Conservation (phyloP, 2,888 invertebrate species). For the Rhogogaster chlorosoma region DNA sequence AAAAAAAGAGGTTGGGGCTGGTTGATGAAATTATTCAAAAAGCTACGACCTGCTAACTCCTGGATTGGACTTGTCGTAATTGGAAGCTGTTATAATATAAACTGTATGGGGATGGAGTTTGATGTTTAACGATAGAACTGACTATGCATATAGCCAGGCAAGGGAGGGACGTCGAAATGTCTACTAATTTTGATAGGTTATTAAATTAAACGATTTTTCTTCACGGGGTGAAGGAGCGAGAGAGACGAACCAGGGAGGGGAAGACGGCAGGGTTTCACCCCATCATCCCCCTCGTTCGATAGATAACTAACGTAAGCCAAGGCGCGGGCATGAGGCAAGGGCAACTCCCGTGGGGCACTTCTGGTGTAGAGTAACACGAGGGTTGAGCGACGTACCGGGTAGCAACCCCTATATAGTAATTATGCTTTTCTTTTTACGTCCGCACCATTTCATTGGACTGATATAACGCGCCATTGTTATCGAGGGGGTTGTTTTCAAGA, state of each 20-base stretch:
- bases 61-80: constrained; percentile 21
- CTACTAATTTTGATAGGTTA: constrained; percentile 69
- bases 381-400: constrained; percentile 64
- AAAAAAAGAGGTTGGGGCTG: neutral
- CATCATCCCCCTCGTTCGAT: constrained; percentile 46
- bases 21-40: neutral
- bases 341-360: constrained; percentile 73
- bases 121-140: constrained; percentile 19
- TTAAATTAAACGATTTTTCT: constrained; percentile 76
- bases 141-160: neutral
- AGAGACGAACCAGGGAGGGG: neutral
- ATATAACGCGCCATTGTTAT: constrained; percentile 72
- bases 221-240: constrained; percentile 51
- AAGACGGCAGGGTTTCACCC: constrained; percentile 52
- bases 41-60: neutral
- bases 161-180: constrained; percentile 58
- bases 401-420: constrained; percentile 76
- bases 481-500: constrained; percentile 62
- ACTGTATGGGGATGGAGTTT: neutral
- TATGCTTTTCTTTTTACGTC: constrained; percentile 76
- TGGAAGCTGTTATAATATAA: constrained; percentile 11
- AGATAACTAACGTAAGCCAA: constrained; percentile 41
- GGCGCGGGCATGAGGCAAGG: constrained; percentile 50
- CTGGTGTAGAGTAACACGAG: constrained; percentile 71
- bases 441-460: constrained; percentile 74